These are phyloP conservation scores for Acipenser ruthenus DNA, from an alignment of 2,797 vertebrate genomes.

Conservation along the genomic window DNA sequence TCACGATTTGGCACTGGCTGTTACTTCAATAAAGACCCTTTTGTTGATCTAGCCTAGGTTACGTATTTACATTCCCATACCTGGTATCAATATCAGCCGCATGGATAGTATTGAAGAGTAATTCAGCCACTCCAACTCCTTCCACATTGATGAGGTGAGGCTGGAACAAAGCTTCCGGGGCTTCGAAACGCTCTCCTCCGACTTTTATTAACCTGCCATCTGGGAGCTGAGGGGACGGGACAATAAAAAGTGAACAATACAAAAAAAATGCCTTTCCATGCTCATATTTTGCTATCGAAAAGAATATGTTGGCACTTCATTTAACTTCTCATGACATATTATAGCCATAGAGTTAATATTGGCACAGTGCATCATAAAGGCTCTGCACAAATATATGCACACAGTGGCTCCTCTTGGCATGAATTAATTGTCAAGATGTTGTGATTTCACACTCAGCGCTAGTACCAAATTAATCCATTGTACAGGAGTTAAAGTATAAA, in stretches of 20 bases:
- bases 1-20: too few relatives aligned
- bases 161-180: conserved; percentile 93
- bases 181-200: conserved; percentile 93
- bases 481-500: too few relatives aligned
- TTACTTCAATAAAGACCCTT: too few relatives aligned
- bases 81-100: conserved; percentile 97
- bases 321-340: not conserved
- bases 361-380: too few relatives aligned
- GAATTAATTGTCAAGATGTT: too few relatives aligned
- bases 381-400: too few relatives aligned
- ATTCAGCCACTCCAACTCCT: conserved; percentile 91
- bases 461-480: too few relatives aligned
- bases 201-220: conserved; percentile 97
- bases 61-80: conserved; percentile 39
- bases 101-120: conserved; percentile 98
- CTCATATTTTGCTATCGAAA: not conserved
- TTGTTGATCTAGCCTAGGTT: too few relatives aligned
- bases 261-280: conserved; percentile 11
- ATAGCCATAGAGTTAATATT: not conserved
- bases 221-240: conserved; percentile 71
- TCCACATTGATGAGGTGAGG: conserved; percentile 98
- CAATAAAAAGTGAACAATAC: conserved; percentile 22
- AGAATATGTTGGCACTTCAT: not conserved
- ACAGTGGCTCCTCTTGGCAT: too few relatives aligned
- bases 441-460: too few relatives aligned